Base-by-base conservation (phyloP, 2,797 vertebrate species). In the Hirundo rustica region DNA sequence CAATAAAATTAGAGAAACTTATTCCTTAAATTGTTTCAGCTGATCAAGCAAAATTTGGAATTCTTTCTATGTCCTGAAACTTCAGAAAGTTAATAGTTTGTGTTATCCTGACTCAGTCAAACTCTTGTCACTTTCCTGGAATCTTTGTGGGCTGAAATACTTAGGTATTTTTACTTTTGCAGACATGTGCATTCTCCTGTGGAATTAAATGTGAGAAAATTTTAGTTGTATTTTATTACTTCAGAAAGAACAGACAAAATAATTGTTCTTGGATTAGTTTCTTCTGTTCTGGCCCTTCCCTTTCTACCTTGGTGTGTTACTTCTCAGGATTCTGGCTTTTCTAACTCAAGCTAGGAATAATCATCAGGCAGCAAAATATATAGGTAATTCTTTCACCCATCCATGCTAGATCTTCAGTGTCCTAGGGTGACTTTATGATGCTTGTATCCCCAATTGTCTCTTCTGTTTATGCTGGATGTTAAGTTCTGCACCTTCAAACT, bases 41-140 rank as follows among this genome's bases (percentile, higher is more conserved):
- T 97, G 96, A 97, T 97, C 66, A 88, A 88, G 82, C 84, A 97
- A 87, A 96, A 96, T 86, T 89, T 82, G 71, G 60, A 96, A 93
- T 94, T 92, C 62, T 90, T 42, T 85, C 66, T 92, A 10, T 62
- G 60, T 92, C 80, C 87, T 89, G 87, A 89, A 89, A 94, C 78
- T 96, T 89, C 92, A 92, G 84, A 48, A 94, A 86, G 85, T 82
- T 93, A 94, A 86, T 91, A 90, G 72, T 62, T 87, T 88, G 64
- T 95, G 81, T 96, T 96, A 82, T 82, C 91, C 92, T 85, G 80
- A 96, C 84, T 92, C 95, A 93, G 81, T 89, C 71, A 82, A 93
- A 89, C 84, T 96, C 70, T 45, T 94, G 92, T 93, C 70, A 75
- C 91, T 95, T 96, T 95, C 93, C 89, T 96, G 88, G 94, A 95